phyloP scores from a whole-genome alignment of 1,140 invertebrate genomes.

The Monomorium pharaonis region DNA sequence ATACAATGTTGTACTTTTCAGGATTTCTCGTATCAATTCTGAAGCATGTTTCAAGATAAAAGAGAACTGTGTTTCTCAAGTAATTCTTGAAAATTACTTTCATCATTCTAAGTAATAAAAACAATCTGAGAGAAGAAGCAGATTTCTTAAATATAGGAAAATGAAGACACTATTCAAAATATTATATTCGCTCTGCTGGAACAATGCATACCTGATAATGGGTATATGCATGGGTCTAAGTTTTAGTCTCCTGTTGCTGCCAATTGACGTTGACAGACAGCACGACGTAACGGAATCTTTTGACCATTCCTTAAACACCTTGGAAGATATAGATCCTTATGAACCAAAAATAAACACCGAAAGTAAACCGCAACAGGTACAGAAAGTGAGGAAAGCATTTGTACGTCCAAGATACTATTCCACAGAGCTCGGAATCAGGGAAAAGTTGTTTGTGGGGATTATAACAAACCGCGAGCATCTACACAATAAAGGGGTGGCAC shows the following conservation, averaged over 20 bases:
- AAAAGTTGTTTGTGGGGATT: slow-evolving; percentile 95
- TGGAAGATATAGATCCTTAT: slow-evolving; percentile 84
- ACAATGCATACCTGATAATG: slow-evolving; percentile 81
- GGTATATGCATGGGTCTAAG: slow-evolving; percentile 82
- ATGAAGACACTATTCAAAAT: slow-evolving; percentile 79
- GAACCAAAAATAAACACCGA: slow-evolving; percentile 86
- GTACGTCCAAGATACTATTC: slow-evolving; percentile 95
- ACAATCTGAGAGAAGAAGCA: background rate
- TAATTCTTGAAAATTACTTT: background rate
- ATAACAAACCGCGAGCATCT: slow-evolving; percentile 91
- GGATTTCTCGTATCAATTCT: background rate
- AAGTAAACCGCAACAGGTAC: slow-evolving; percentile 84
- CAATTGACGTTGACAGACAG: slow-evolving; percentile 73
- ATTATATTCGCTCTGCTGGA: slow-evolving; percentile 77
- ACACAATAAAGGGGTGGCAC: slow-evolving; percentile 89
- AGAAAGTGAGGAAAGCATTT: slow-evolving; percentile 85
- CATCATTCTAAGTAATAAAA: background rate
- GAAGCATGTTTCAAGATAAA: background rate
- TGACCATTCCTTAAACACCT: slow-evolving; percentile 65
- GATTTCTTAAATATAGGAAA: slow-evolving; percentile 26
- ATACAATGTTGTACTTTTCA: background rate
- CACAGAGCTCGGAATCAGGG: slow-evolving; percentile 95
- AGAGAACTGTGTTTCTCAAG: background rate
- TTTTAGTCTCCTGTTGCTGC: slow-evolving; percentile 80
- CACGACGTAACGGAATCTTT: slow-evolving; percentile 60